Evolutionary conservation across 2,888 invertebrate genomes (phyloP).

Genomic region (Conomelus anceps): DNA sequence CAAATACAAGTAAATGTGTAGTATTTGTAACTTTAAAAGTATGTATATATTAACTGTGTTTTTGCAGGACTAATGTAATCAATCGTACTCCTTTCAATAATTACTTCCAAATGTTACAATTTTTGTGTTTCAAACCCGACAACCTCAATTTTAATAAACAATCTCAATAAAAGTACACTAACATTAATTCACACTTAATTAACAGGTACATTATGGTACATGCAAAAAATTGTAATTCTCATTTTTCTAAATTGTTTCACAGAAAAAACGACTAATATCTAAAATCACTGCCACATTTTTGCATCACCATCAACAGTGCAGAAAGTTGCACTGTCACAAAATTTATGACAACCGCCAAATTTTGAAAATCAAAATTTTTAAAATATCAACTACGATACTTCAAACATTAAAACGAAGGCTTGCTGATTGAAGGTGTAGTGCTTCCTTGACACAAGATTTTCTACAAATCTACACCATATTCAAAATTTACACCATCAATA

Average conservation of each 20-base stretch:
- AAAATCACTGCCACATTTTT: slow-evolving; percentile 10
- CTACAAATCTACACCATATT: neutral
- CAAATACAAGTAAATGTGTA: neutral
- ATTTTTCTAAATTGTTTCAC: neutral
- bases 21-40: neutral
- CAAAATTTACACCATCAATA: neutral
- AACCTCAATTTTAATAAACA: neutral
- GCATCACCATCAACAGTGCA: neutral
- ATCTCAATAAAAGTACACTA: neutral
- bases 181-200: neutral
- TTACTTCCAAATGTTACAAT: neutral
- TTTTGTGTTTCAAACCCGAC: neutral
- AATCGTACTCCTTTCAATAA: neutral
- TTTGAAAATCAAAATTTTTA: neutral
- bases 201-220: neutral
- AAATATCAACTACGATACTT: neutral
- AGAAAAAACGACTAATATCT: neutral
- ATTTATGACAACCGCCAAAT: neutral
- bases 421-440: neutral
- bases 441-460: neutral
- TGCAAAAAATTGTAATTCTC: neutral
- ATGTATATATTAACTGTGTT: neutral
- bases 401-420: neutral
- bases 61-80: neutral
- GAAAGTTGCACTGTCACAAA: neutral